phyloP scores from a whole-genome alignment of 1,140 invertebrate genomes.

The Calephelis virginiensis region DNA sequence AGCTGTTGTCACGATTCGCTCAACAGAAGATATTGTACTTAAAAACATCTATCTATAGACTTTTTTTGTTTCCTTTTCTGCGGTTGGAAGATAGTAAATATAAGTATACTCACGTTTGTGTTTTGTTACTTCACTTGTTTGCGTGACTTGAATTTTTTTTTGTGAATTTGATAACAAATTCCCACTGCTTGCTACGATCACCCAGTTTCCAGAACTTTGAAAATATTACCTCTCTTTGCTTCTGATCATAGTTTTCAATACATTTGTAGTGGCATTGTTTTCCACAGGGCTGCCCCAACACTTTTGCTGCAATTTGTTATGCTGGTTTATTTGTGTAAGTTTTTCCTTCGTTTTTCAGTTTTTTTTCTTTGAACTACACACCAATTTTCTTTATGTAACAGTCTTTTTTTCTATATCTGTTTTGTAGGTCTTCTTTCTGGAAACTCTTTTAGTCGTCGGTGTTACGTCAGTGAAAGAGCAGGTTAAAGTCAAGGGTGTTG shows the following conservation, averaged over 20 bases:
- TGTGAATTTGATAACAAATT: not conserved
- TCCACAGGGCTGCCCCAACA: not conserved
- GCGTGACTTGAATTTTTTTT: too few species aligned
- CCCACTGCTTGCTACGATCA: not conserved
- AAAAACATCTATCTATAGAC: not conserved
- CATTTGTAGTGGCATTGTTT: not conserved
- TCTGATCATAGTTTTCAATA: not conserved
- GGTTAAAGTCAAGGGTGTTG: not conserved
- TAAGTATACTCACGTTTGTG: not conserved
- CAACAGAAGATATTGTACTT: not conserved
- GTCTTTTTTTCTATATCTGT: not conserved
- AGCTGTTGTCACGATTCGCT: not conserved
- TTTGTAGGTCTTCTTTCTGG: not conserved
- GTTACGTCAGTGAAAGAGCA: not conserved
- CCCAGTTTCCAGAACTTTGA: not conserved
- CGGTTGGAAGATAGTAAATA: not conserved
- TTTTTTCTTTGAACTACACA: not conserved
- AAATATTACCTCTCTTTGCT: not conserved
- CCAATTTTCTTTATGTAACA: not conserved
- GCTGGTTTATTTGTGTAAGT: not conserved
- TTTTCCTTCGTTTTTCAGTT: conserved; percentile 1
- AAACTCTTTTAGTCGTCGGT: not conserved
- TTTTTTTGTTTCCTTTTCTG: not conserved
- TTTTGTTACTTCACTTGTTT: too few species aligned
- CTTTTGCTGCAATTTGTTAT: not conserved